phyloP scores from a whole-genome alignment of 2,113 vertebrate species.

The Tragulus kanchil region DNA sequence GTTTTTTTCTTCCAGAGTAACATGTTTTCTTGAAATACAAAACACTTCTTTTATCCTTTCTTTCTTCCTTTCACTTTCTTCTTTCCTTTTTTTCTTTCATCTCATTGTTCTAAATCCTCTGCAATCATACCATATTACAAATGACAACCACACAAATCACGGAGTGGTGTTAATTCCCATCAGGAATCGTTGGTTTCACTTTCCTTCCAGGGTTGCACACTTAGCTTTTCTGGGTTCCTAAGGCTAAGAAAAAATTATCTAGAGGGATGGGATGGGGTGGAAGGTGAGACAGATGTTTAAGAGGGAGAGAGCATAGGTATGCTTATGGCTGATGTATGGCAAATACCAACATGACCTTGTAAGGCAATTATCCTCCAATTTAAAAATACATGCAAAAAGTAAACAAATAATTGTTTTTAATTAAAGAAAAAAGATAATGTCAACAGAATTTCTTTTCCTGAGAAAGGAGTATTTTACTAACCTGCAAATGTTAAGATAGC shows the following conservation, averaged over 20 bases:
- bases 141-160: neutral
- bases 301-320: neutral
- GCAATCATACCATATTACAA: neutral
- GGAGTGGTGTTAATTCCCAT: no score
- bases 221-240: neutral
- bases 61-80: neutral
- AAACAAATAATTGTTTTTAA: neutral
- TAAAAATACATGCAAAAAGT: neutral
- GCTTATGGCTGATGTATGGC: neutral
- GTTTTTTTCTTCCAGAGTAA: slow-evolving; percentile 34
- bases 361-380: neutral
- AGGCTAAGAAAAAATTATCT: neutral
- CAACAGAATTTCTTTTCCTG: neutral
- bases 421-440: neutral
- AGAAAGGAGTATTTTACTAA: neutral
- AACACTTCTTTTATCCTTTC: neutral
- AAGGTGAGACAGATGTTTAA: neutral
- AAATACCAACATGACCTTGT: neutral
- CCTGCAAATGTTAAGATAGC: neutral
- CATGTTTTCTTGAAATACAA: slow-evolving; percentile 71
- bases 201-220: neutral
- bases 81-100: neutral
- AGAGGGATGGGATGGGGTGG: neutral
- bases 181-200: neutral
- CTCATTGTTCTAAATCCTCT: neutral